Evolutionary conservation across 2,797 vertebrate genomes (phyloP).

Genomic region (Iguana delicatissima): DNA sequence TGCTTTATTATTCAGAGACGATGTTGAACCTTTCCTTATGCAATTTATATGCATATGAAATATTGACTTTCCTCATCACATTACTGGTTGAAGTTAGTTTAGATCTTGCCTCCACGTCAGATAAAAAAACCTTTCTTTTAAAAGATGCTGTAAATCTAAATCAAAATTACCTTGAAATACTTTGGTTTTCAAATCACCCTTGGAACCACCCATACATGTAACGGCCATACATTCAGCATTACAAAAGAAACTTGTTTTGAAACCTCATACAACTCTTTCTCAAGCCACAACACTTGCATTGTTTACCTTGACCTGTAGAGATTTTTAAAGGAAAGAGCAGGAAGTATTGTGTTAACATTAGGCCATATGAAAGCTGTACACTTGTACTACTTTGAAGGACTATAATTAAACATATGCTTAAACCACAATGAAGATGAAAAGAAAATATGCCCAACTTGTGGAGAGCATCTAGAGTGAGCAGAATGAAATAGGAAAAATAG

Average conservation of each 20-base stretch:
- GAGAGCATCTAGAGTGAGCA: background rate
- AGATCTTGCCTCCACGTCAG: slow-evolving; percentile 10
- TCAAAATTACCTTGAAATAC: slow-evolving; percentile 14
- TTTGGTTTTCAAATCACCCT: slow-evolving; percentile 14
- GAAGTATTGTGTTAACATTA: background rate
- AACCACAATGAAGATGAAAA: background rate
- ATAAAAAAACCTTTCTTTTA: slow-evolving; percentile 30
- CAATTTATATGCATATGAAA: slow-evolving; percentile 1
- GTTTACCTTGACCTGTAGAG: background rate
- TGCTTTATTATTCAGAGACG: slow-evolving; percentile 4
- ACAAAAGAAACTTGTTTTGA: background rate
- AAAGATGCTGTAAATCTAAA: background rate
- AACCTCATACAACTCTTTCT: background rate
- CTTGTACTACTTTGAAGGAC: background rate
- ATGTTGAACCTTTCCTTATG: slow-evolving; percentile 14
- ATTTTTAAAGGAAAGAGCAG: slow-evolving; percentile 3
- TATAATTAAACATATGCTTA: background rate
- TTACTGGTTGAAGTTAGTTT: slow-evolving; percentile 18
- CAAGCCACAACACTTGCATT: background rate
- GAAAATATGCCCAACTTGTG: no score
- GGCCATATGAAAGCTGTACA: background rate
- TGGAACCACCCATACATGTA: background rate
- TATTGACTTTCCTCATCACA: slow-evolving; percentile 10
- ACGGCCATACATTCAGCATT: background rate
- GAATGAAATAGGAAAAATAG: background rate